Conservation (phyloP, 2,113 vertebrate genomes). For the Pterocles burchelli region DNA sequence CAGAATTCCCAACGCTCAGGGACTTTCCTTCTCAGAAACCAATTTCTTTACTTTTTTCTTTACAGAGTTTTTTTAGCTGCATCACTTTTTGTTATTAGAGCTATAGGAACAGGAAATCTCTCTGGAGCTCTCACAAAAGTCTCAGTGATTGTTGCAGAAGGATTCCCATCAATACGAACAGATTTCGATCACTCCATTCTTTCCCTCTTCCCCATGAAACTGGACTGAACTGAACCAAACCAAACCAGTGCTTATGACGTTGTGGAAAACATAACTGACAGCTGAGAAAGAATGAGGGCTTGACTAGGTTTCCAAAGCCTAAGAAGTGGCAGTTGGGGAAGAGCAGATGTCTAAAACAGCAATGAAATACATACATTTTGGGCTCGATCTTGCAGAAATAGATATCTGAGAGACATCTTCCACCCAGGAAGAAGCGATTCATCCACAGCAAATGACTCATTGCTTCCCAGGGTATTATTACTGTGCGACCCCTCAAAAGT, state of each 20-base stretch:
- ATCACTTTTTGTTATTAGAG: not conserved
- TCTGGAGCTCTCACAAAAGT: not conserved
- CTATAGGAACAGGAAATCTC: not conserved
- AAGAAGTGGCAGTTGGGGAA: not conserved
- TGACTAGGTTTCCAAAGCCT: not conserved
- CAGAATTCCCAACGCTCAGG: not conserved
- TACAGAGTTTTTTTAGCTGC: not conserved
- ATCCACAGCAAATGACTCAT: not conserved
- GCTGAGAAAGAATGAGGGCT: not conserved
- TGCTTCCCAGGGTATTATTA: not conserved
- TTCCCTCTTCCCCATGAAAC: not conserved
- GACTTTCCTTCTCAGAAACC: not conserved
- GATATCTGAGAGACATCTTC: not conserved
- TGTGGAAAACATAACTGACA: not conserved
- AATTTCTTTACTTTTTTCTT: not conserved
- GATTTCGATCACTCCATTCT: not conserved
- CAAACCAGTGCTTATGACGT: not conserved
- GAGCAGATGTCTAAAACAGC: rapidly evolving
- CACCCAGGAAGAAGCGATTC: not conserved
- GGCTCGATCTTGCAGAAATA: not conserved
- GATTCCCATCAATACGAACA: not conserved
- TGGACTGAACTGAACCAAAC: not conserved
- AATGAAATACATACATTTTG: not conserved
- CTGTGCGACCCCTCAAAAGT: not conserved
- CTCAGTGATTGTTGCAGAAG: not conserved